phyloP scores from a whole-genome alignment of 2,888 invertebrate species.

The Aporophyla nigra region DNA sequence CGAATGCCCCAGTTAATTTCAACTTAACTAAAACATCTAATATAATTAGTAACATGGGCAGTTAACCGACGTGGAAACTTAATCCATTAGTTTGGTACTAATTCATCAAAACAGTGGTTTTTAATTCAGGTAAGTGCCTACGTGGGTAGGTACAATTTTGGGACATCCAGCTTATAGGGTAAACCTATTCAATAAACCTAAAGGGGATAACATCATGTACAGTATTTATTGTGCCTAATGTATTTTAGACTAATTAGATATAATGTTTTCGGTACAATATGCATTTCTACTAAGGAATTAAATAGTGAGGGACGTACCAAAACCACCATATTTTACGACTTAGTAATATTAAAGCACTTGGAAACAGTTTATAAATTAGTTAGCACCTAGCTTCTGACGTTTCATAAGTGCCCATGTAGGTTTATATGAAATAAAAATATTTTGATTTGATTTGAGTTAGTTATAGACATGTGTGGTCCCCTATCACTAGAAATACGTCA shows the following conservation, averaged over 20 bases:
- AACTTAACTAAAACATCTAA: slow-evolving; percentile 17
- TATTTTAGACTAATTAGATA: background rate
- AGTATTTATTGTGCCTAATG: background rate
- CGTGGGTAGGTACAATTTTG: background rate
- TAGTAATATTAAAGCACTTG: background rate
- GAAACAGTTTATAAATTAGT: background rate
- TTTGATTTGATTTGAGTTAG: no score
- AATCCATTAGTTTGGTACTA: slow-evolving; percentile 20
- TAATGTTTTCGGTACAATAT: background rate
- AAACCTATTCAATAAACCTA: background rate
- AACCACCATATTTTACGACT: background rate
- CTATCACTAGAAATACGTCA: background rate
- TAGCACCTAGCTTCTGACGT: no score
- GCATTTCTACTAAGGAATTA: background rate
- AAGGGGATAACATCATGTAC: background rate
- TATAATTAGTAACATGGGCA: slow-evolving; percentile 25
- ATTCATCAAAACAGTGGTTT: background rate
- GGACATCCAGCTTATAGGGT: background rate
- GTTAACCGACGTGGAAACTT: slow-evolving; percentile 8
- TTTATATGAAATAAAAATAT: no score
- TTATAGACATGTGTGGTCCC: background rate
- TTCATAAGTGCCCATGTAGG: no score
- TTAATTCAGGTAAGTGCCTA: slow-evolving; percentile 19
- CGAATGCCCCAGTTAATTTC: slow-evolving; percentile 22
- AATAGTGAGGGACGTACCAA: background rate